Conservation (phyloP, 2,113 vertebrate species). For the Pogonocichla stellata region DNA sequence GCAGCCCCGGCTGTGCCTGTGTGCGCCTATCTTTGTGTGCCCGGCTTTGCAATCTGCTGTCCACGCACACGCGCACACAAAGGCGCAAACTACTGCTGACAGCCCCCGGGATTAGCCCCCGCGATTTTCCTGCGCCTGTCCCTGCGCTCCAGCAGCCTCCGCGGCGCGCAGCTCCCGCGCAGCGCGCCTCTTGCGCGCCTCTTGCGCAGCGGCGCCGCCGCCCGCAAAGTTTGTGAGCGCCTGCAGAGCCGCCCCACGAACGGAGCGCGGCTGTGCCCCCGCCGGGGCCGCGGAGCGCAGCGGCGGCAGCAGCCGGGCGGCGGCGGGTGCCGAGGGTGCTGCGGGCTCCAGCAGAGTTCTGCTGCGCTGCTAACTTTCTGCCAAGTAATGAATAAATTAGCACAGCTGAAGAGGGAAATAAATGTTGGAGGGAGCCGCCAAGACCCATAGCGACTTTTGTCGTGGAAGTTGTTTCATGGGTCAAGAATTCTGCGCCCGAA, state of each 20-base stretch:
- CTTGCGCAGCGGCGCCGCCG: not conserved
- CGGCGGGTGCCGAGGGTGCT: not conserved
- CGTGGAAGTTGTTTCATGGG: not conserved
- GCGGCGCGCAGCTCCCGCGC: not conserved
- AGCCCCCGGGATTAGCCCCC: not conserved
- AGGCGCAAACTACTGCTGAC: not conserved
- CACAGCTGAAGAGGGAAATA: not conserved
- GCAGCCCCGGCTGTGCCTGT: not conserved
- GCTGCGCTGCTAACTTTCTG: not conserved
- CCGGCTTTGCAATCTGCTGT: not conserved
- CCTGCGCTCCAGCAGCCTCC: not conserved
- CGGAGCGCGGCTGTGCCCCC: not conserved
- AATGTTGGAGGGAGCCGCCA: not conserved
- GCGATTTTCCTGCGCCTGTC: not conserved
- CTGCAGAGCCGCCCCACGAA: not conserved
- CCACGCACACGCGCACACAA: constrained; percentile 16
- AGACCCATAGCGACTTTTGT: not conserved
- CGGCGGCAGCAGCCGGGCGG: not conserved
- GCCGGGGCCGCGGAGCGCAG: not conserved
- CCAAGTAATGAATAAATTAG: constrained; percentile 11
- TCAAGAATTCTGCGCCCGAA: not conserved
- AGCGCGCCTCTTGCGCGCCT: not conserved
- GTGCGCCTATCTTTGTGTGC: not conserved
- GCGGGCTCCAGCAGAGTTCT: not conserved
- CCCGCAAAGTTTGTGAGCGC: not conserved